These are phyloP conservation scores for Therioaphis trifolii DNA, from an alignment of 2,888 invertebrate species.

Conservation along the genomic window DNA sequence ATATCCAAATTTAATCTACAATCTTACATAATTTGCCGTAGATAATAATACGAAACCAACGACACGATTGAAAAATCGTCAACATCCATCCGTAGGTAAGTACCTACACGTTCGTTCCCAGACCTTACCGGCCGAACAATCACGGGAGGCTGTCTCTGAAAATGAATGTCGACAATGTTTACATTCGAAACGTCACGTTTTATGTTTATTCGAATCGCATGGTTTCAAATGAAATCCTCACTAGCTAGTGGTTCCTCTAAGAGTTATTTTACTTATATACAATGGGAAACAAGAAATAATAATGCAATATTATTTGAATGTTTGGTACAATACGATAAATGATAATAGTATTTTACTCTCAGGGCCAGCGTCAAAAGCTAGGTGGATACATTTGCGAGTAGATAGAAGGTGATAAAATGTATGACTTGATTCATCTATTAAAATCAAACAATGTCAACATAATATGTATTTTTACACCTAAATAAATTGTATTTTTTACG, in stretches of 20 bases:
- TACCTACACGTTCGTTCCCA: neutral
- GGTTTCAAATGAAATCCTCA: neutral
- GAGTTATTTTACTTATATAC: neutral
- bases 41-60: neutral
- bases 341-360: neutral
- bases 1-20: too few species aligned
- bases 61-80: neutral
- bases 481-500: too few species aligned
- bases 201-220: slow-evolving; percentile 4
- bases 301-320: neutral
- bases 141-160: neutral
- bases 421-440: too few species aligned
- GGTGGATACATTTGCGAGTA: neutral
- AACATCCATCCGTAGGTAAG: neutral
- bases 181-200: slow-evolving; percentile 1
- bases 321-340: neutral
- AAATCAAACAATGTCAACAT: too few species aligned
- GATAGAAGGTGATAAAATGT: neutral
- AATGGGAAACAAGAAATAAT: neutral
- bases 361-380: neutral
- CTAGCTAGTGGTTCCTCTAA: neutral
- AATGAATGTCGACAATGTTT: neutral
- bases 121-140: neutral
- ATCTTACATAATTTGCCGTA: too few species aligned
- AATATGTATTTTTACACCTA: too few species aligned